These are phyloP conservation scores for Pseudomyrmex dendroicus DNA, from an alignment of 1,140 invertebrate species.

Conservation along the genomic window DNA sequence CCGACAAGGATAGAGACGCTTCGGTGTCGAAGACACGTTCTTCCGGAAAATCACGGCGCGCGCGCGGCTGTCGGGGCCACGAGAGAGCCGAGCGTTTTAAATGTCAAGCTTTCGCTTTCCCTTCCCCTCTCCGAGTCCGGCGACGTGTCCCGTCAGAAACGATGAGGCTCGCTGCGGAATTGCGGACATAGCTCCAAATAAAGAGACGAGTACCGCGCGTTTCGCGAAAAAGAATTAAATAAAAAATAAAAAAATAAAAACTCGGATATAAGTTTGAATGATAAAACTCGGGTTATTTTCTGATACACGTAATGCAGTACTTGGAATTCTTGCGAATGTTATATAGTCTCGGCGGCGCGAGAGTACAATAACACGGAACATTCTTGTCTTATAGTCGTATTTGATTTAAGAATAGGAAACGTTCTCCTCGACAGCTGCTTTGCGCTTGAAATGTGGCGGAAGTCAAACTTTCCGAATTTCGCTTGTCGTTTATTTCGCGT, in stretches of 20 bases:
- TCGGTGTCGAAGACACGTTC: constrained; percentile 29
- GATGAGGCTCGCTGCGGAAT: constrained; percentile 9
- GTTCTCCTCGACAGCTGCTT: constrained; percentile 14
- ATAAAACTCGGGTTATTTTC: background rate
- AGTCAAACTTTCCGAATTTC: constrained; percentile 49
- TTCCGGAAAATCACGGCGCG: constrained; percentile 57
- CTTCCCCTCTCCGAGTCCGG: background rate
- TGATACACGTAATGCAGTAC: background rate
- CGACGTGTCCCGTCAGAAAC: constrained; percentile 31
- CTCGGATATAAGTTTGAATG: background rate
- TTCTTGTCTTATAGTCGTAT: constrained; percentile 8
- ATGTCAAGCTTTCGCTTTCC: constrained; percentile 37
- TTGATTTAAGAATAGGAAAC: constrained; percentile 41
- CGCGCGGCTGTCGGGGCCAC: constrained; percentile 33
- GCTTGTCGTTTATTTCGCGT: constrained; percentile 31
- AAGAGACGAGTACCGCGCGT: background rate
- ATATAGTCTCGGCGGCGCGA: background rate
- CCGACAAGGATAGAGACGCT: constrained; percentile 61
- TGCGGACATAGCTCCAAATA: background rate
- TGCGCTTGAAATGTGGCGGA: constrained; percentile 10
- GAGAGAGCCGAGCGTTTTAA: constrained; percentile 42
- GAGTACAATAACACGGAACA: background rate
- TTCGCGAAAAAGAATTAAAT: background rate
- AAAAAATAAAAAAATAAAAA: background rate
- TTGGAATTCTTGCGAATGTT: background rate